Conservation (phyloP, 1,140 invertebrate species). For the Drosophila hydei region DNA sequence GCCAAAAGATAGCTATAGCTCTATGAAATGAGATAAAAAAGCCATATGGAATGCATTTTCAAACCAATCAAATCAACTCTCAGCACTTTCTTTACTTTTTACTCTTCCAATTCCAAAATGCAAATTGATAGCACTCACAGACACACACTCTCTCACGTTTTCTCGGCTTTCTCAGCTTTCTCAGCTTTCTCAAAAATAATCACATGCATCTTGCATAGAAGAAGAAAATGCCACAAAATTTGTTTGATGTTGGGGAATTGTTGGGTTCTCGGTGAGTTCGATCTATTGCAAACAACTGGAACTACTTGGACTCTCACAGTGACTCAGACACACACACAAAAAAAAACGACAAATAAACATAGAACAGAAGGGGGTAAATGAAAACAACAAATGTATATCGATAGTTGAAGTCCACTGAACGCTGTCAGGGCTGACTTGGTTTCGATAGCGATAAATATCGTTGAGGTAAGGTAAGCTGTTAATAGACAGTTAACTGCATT, state of each 20-base stretch:
- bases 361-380: too few relatives aligned
- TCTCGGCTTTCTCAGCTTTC: too few relatives aligned
- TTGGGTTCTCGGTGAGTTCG: neutral
- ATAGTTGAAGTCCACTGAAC: conserved; percentile 23
- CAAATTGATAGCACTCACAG: conserved; percentile 52
- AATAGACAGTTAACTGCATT: too few relatives aligned
- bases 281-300: too few relatives aligned
- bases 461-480: neutral
- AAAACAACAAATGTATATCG: conserved; percentile 31
- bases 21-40: conserved; percentile 37
- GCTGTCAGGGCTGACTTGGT: neutral
- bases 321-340: conserved; percentile 31
- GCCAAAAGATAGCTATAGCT: conserved; percentile 21
- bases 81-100: neutral
- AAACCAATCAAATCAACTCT: conserved; percentile 18
- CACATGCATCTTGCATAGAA: conserved; percentile 77
- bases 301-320: conserved; percentile 11
- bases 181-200: conserved; percentile 34
- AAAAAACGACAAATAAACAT: too few relatives aligned
- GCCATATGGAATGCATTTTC: conserved; percentile 26
- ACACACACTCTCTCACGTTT: conserved; percentile 15
- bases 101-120: conserved; percentile 4
- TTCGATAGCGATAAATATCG: neutral
- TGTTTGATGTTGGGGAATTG: conserved; percentile 1
- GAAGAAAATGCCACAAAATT: conserved; percentile 50